Base-by-base conservation (phyloP, 2,797 vertebrate species). In the Brachymystax lenok region DNA sequence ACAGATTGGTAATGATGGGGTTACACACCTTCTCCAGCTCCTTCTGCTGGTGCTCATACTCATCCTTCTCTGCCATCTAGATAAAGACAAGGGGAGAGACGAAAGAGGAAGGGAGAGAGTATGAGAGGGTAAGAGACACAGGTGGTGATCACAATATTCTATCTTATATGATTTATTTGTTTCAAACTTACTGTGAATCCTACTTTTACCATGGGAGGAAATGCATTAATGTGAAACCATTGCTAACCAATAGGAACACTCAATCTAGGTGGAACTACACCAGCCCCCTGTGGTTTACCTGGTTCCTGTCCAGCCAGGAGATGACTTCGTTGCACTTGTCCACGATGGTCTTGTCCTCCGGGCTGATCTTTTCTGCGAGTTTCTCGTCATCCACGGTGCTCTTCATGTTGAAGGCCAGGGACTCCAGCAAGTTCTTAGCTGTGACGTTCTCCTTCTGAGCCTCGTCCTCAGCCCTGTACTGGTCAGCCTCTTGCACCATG, bases 21-120 rank as follows among this genome's bases (percentile, higher is more conserved):
- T 95, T 95, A 85, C 92, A 95, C 71, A 95, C 89, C 78, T 95
- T 95, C 84, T 95, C 94, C n/a, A 95, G 84, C 83, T 95, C 95
- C 79, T 95, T 95, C 87, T 94, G 94, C 77, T 95, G 94, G 85
- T 95, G 94, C 5, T 95, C 94, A 1, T 94, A 95, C 78, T 95
- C 95, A 0, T 95, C 95, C 80, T 94, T 95, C 76, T 95, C 95
- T 76, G 94, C 94, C 1, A 78, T 95, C 94, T 95, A 76, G 2
- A n/a, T 46, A 82, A 40, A 82, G 71, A 75, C 67, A 66, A 46
- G 10, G 40, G 24, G 21, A 71, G 2, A 4, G 10, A 28, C 17
- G 75, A 30, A 12, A 0, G 69, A 54, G 79, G 0, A 61, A 61
- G 35, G 56, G n/a, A 52, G 28, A 2, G 17, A 59, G 12, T 19